phyloP scores from a whole-genome alignment of 2,113 vertebrate genomes.

The Cheilinus undulatus region DNA sequence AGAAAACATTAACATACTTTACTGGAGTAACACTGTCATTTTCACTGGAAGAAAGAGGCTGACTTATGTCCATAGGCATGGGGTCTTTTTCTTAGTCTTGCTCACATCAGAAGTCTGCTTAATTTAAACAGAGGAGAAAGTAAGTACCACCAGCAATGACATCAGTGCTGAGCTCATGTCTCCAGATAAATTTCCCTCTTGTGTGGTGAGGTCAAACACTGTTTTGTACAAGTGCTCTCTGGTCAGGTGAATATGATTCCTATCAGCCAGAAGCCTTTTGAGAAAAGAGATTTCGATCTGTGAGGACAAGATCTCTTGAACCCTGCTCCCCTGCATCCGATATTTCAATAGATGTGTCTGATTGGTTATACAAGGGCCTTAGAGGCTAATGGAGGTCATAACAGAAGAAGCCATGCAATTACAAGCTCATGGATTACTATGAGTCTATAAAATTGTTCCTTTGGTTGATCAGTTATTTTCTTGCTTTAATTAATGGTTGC shows the following conservation, averaged over 20 bases:
- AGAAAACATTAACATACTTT: background rate
- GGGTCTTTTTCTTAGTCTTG: conserved; percentile 1
- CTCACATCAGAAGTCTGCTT: conserved; percentile 2
- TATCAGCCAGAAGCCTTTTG: conserved; percentile 23
- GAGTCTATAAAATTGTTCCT: background rate
- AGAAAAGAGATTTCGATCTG: conserved; percentile 28
- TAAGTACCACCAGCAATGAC: conserved; percentile 18
- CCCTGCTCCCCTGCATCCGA: conserved; percentile 10
- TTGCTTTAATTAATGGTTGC: no score
- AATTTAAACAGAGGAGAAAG: conserved; percentile 41
- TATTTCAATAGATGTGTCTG: conserved; percentile 21
- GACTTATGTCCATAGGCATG: conserved; percentile 12
- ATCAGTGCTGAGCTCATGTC: conserved; percentile 11
- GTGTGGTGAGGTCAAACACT: conserved; percentile 26
- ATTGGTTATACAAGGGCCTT: conserved; percentile 19
- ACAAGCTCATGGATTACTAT: conserved; percentile 12
- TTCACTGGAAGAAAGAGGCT: conserved; percentile 4
- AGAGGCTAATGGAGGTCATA: conserved; percentile 45
- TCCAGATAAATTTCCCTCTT: conserved; percentile 37
- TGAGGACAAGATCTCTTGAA: conserved; percentile 29
- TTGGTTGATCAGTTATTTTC: no score
- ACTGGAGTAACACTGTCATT: background rate
- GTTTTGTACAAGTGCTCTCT: conserved; percentile 7
- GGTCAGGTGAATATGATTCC: conserved; percentile 30
- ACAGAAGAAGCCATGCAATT: conserved; percentile 21